Evolutionary conservation across 1,140 invertebrate genomes (phyloP), one percentile per base, ranked within the genome.

Genomic region (Macrobrachium rosenbergii): DNA sequence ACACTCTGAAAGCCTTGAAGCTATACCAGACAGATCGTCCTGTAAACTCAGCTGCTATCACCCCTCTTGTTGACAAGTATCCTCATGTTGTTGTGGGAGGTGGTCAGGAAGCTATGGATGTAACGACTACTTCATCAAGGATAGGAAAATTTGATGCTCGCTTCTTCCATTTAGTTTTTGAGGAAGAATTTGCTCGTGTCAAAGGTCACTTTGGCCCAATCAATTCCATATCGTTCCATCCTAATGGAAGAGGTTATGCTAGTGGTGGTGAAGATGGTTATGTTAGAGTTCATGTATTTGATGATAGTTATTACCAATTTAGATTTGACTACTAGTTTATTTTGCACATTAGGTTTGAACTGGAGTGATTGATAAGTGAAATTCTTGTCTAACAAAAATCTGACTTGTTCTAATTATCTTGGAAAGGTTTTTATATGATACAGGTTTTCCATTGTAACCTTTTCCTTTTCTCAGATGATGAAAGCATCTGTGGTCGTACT

Each of bases 171-270:
- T 92, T 99, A 72, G 95, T 99, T n/a, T 99, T 99, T 92, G 99
- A 99, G 93, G 98, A 99, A 93, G 99, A 99, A 93, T 99, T 99
- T 93, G 99, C 96, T 0, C 93, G 98, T 82, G 95, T 99, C 0
- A 99, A 99, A 92, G 99, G 98, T 77, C 99, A 99, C 93, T 99
- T 99, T 92, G 99, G 99, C 90, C 99, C 99, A 2, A 99, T 99
- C 90, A 99, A 99, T 94, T 98, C 97, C 92, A 94, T 99, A 81
- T 96, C 97, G 72, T 99, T 99, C 93, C 98, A 99, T 94, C 99
- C 99, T 16, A 97, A 99, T 94, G 99, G 99, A 63, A 97, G 96
- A 91, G 97, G 97, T 92, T 99, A 98, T 92, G 96, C 96, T 80
- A 98, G 97, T 89, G 99, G 99, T 67, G 99, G 98, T 91, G 99